Base-by-base conservation (phyloP, 2,888 invertebrate species). In the Cancer borealis region DNA sequence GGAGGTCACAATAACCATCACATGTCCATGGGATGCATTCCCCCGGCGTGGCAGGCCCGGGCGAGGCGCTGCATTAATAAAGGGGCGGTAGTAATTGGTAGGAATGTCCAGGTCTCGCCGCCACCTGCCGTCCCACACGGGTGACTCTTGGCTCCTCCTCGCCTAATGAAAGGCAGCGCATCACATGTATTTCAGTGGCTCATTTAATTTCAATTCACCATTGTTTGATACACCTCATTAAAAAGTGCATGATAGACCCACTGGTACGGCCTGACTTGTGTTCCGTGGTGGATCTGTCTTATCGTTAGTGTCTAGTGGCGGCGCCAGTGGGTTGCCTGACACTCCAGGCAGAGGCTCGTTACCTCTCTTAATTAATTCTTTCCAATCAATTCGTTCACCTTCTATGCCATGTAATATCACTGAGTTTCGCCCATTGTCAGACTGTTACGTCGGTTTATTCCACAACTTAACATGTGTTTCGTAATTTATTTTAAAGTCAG, bases 91-190 rank as follows among this genome's bases (percentile, higher is more conserved):
- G n/a, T 73, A 26, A 26, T 73, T 73, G 26, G 73, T 73, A 73
- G 73, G 73, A 73, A n/a, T n/a, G 26, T n/a, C 73, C 73, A 73
- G 21, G 26, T 26, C 73, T 73, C 73, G 73, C 26, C 73, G 26
- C 73, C 26, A 73, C 73, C 73, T 73, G 73, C n/a, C 73, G 26
- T 73, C 73, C 26, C n/a, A 73, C 73, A 73, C 73, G 73, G 73
- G 26, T 73, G 73, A 73, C 73, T 73, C 8, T n/a, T n/a, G 5
- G 26, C 73, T 73, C n/a, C 73, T 73, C 26, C 10, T 10, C 73
- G 73, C 73, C 26, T 73, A 73, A 73, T 26, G 26, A 73, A 73
- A n/a, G 73, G 73, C 73, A 73, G 26, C 73, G 73, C 73, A 26
- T 73, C 26, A 73, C 73, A 73, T 73, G 73, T 26, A 0, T 26